A percentile compares a stretch with the other conserved stretches of the same genome.
Evolutionary conservation across 2,113 vertebrate genomes (phyloP).

Genomic region (Nyctereutes procyonoides): DNA sequence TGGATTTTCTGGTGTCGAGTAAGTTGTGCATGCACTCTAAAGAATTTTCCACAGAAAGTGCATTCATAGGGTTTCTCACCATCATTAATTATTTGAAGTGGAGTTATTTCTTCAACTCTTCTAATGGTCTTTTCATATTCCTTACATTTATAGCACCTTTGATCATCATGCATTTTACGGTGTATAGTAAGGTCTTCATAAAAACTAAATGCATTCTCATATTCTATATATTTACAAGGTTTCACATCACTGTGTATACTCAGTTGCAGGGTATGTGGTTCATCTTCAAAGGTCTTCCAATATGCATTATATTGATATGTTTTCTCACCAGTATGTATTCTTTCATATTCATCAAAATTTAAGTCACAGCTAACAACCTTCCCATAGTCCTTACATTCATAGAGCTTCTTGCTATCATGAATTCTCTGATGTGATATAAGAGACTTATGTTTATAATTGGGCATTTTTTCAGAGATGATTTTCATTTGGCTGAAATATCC

Average conservation of each 20-base stretch:
- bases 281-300: slow-evolving; percentile 29
- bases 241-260: slow-evolving; percentile 26
- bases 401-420: background rate
- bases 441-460: background rate
- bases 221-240: slow-evolving; percentile 14
- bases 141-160: slow-evolving; percentile 33
- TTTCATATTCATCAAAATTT: slow-evolving; percentile 1
- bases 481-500: slow-evolving; percentile 37
- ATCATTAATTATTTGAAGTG: slow-evolving; percentile 1
- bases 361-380: background rate
- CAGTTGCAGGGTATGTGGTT: slow-evolving; percentile 3
- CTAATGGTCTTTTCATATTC: slow-evolving; percentile 18
- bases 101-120: background rate
- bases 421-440: background rate
- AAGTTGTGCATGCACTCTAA: slow-evolving; percentile 48
- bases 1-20: slow-evolving; percentile 61
- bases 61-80: slow-evolving; percentile 33
- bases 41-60: slow-evolving; percentile 53
- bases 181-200: slow-evolving; percentile 17
- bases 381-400: background rate
- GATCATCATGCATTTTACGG: background rate
- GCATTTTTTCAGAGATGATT: background rate
- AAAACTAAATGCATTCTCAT: slow-evolving; percentile 21
- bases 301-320: background rate
- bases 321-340: slow-evolving; percentile 21